Evolutionary conservation across 1,140 invertebrate genomes (phyloP).

Genomic region (Hydropsyche tenuis): DNA sequence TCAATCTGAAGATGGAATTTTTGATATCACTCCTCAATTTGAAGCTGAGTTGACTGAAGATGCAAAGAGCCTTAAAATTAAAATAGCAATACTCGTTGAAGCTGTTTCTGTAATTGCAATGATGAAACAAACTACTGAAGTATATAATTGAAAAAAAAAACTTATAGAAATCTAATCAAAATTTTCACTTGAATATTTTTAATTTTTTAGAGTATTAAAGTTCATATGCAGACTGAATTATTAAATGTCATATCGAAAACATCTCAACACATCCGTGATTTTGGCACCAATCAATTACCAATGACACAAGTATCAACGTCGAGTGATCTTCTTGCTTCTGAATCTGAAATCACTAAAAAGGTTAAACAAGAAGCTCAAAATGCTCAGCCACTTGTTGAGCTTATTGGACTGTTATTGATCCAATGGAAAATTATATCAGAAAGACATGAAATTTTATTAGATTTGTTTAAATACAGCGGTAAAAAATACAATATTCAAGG

Average conservation of each 20-base stretch:
- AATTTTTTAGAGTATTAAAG: constrained; percentile 72
- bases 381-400: constrained; percentile 61
- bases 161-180: background rate
- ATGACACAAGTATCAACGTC: constrained; percentile 17
- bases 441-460: constrained; percentile 71
- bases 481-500: constrained; percentile 64
- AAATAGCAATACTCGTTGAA: constrained; percentile 80
- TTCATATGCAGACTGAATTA: constrained; percentile 81
- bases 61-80: constrained; percentile 57
- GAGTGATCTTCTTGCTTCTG: constrained; percentile 37
- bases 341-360: constrained; percentile 50
- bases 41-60: constrained; percentile 58
- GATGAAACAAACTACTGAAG: constrained; percentile 84
- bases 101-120: constrained; percentile 85
- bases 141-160: constrained; percentile 52
- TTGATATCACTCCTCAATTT: constrained; percentile 60
- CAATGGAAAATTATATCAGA: constrained; percentile 78
- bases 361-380: constrained; percentile 48
- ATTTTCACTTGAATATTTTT: background rate
- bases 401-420: constrained; percentile 72
- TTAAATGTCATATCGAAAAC: constrained; percentile 77
- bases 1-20: constrained; percentile 56
- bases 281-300: constrained; percentile 54
- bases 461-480: constrained; percentile 66
- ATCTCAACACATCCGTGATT: constrained; percentile 76